These are phyloP conservation scores for Scomberomorus guttatus DNA, from an alignment of 2,797 vertebrate species.

Conservation along the genomic window DNA sequence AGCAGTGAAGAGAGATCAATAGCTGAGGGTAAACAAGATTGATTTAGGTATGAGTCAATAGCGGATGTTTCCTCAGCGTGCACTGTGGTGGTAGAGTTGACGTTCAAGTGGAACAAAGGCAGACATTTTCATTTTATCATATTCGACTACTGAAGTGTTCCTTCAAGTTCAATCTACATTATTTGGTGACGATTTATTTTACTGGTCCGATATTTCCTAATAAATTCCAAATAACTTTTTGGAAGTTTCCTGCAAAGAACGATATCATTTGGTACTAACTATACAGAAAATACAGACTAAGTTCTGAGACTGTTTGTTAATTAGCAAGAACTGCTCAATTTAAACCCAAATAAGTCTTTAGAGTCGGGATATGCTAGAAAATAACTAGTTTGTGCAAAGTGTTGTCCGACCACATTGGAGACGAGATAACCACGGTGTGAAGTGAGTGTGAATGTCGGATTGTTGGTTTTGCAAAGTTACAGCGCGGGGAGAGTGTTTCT, in stretches of 20 bases:
- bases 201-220: not conserved
- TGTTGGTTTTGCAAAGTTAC: too few relatives aligned
- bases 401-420: too few relatives aligned
- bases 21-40: conserved; percentile 61
- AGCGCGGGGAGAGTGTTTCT: too few relatives aligned
- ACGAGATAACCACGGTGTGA: too few relatives aligned
- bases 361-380: too few relatives aligned
- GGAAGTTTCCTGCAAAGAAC: not conserved
- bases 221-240: not conserved
- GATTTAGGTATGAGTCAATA: conserved; percentile 65
- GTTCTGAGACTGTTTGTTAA: not conserved
- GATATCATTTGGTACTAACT: not conserved
- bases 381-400: too few relatives aligned
- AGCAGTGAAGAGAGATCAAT: conserved; percentile 61
- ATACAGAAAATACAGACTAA: not conserved
- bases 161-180: not conserved
- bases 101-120: conserved; percentile 32
- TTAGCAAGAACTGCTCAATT: not conserved
- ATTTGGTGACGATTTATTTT: conserved; percentile 7
- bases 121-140: conserved; percentile 37
- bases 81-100: conserved; percentile 25
- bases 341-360: not conserved
- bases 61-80: conserved; percentile 38
- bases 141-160: not conserved
- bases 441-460: too few relatives aligned